Conservation (phyloP, 2,113 vertebrate species). For the Reinhardtius hippoglossoides region DNA sequence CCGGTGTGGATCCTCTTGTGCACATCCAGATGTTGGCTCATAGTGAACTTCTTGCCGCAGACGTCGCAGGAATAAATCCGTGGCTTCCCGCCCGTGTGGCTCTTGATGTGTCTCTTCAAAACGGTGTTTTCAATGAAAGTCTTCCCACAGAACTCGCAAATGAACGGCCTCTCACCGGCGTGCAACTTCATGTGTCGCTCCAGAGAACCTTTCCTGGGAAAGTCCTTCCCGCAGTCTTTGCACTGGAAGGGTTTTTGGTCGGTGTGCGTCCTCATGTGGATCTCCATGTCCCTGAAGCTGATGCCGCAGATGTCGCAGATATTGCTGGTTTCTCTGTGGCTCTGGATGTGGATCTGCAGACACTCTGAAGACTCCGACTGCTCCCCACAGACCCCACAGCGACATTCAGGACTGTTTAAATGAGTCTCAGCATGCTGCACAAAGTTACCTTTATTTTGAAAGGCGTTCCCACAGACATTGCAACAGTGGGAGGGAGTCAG, state of each 20-base stretch:
- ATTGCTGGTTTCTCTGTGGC: slow-evolving; percentile 52
- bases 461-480: slow-evolving; percentile 49
- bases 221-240: slow-evolving; percentile 67
- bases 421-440: slow-evolving; percentile 66
- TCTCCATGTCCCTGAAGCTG: slow-evolving; percentile 65
- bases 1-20: slow-evolving; percentile 76
- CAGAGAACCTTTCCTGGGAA: slow-evolving; percentile 68
- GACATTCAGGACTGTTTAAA: neutral
- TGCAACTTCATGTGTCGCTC: slow-evolving; percentile 71
- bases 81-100: slow-evolving; percentile 55
- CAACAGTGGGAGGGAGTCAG: slow-evolving; percentile 52
- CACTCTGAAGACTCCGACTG: slow-evolving; percentile 26
- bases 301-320: slow-evolving; percentile 74
- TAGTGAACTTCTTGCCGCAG: slow-evolving; percentile 77
- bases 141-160: slow-evolving; percentile 74
- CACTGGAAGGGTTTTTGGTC: slow-evolving; percentile 69
- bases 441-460: slow-evolving; percentile 67
- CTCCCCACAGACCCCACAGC: slow-evolving; percentile 67
- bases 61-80: slow-evolving; percentile 67
- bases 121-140: slow-evolving; percentile 61
- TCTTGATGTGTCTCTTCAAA: slow-evolving; percentile 73
- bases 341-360: slow-evolving; percentile 64
- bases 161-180: slow-evolving; percentile 45
- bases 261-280: slow-evolving; percentile 62
- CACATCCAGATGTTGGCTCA: slow-evolving; percentile 80